Conservation (phyloP, 2,113 vertebrate species). For the Dendropsophus ebraccatus region DNA sequence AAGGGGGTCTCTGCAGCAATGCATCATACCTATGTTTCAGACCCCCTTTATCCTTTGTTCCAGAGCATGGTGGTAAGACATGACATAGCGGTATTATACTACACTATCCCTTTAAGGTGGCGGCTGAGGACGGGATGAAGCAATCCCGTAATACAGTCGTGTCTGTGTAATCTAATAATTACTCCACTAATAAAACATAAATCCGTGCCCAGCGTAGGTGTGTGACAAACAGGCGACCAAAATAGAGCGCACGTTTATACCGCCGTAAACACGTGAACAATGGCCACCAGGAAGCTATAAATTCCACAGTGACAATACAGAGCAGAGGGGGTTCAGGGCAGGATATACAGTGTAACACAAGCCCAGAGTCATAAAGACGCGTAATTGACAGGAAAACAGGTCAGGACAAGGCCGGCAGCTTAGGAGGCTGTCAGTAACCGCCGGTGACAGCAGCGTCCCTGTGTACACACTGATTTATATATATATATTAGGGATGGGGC, state of each 20-base stretch:
- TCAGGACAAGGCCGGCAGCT: not conserved
- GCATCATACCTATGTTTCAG: no score
- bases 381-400: not conserved
- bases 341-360: not conserved
- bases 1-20: no score
- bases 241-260: not conserved
- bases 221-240: not conserved
- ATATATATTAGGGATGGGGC: not conserved
- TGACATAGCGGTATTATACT: not conserved
- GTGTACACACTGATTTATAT: not conserved
- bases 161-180: not conserved
- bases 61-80: no score
- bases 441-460: not conserved
- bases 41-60: no score
- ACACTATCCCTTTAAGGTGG: not conserved
- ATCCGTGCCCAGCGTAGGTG: not conserved
- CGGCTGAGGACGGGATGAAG: not conserved
- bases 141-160: not conserved
- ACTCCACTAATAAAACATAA: not conserved
- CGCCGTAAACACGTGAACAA: not conserved
- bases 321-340: not conserved
- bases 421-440: not conserved
- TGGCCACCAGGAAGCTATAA: not conserved
- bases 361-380: not conserved
- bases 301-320: not conserved